Evolutionary conservation across 2,888 invertebrate genomes (phyloP), one percentile per base, ranked within the genome.

Genomic region (Synanthedon vespiformis): DNA sequence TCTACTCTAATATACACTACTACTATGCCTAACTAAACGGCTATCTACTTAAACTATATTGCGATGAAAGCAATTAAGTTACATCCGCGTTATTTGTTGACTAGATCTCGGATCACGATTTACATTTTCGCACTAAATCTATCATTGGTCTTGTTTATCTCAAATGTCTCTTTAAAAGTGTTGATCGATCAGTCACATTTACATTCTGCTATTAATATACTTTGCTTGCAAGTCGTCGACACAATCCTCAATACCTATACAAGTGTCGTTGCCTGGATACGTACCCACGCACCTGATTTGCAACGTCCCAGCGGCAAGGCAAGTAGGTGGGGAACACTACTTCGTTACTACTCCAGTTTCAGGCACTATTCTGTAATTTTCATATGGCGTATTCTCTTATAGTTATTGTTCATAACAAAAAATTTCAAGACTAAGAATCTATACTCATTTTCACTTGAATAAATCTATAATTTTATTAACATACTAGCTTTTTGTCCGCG

Each of bases 211-310:
- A 76, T 77, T 76, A 77, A 77, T 74, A 72, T 66, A 75, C 79
- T 77, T 78, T 70, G 70, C 77, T 78, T 70, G 70, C 74, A 73
- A 78, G 64, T 64, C 67, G 59, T 67, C 67, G 59, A 67, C 72
- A 72, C 71, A 72, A 70, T 71, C 67, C 61, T 67, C 63, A 60
- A 61, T 61, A 22, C 22, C 22, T 22, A 65, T 62, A 65, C 72
- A 74, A 74, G 75, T 75, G 74, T 65, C 67, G 69, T 71, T 67
- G 70, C 62, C 60, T 63, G 74, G 74, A 70, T 65, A 68, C 60
- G 70, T 72, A 71, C 86, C 86, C 83, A 86, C 85, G 85, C 86
- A 75, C 68, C 70, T 83, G 76, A 83, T 83, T 86, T 83, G 82
- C 81, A 78, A 77, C 59, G 70, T 68, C 70, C 61, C 63, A 59